Base-by-base conservation (phyloP, 2,797 vertebrate genomes). In the Eurystomus glaucurus region DNA sequence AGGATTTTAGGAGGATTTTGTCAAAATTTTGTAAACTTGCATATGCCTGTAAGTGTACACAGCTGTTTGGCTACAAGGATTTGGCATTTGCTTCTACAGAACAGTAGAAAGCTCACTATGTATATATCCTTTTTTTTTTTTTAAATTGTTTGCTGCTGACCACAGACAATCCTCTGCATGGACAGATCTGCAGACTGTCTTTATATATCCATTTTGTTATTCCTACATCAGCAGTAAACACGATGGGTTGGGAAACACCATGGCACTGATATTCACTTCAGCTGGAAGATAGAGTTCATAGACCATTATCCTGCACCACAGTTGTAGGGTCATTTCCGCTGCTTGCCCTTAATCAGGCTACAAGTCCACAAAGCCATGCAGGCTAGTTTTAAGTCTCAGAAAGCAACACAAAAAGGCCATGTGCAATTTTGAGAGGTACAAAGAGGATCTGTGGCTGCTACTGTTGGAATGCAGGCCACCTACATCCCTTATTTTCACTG, bases 381-480 rank as follows among this genome's bases (percentile, higher is more conserved):
- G 26, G 35, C 23, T 66, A 20, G 11, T 12, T 89, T 62, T 37
- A 18, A 57, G 8, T 17, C 57, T 54, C 52, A 26, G 14, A 6
- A 37, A 83, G 21, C 48, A 61, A 31, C 17, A 78, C 18, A 77
- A 82, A 90, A 52, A 9, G 23, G n/a, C 25, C 21, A 14, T 1
- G 5, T 22, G 26, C 0, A 2, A 28, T 51, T 80, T 52, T 54
- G 45, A 68, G 50, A 61, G 37, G 25, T 20, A 43, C 58, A 84
- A 45, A 75, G 54, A 88, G 31, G 21, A 57, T 50, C 70, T 25
- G 72, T 26, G 64, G 43, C 50, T 31, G 4, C 57, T 50, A 39
- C 39, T 61, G 6, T 77, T 93, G 50, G 78, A 79, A 89, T 60
- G 37, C 85, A 83, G 60, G 69, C 69, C 81, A 80, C 68, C 57